Evolutionary conservation across 2,113 vertebrate species (phyloP).

Genomic region (Neolamprologus caudopunctatus): DNA sequence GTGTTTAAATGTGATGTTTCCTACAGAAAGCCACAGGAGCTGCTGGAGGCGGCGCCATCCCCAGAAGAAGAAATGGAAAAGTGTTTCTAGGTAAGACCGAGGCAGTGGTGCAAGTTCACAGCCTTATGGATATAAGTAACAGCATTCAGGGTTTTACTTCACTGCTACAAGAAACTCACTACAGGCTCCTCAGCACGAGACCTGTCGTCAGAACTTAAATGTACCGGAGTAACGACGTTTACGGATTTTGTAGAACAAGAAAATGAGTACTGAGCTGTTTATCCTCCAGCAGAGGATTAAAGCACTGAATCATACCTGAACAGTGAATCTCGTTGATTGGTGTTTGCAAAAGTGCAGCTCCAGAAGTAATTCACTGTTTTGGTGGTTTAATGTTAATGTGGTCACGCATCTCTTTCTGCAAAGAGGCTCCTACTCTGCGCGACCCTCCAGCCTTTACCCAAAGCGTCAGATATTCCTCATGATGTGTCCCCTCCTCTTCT

Average conservation of each 20-base stretch:
- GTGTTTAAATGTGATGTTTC: not conserved
- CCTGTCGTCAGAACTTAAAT: not conserved
- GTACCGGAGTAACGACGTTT: not conserved
- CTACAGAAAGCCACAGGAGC: conserved; percentile 91
- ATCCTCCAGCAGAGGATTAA: not conserved
- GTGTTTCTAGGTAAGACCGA: conserved; percentile 82
- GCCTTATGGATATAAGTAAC: not conserved
- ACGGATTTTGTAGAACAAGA: not conserved
- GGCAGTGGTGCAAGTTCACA: not conserved
- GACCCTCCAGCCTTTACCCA: conserved; percentile 2
- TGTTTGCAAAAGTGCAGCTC: not conserved
- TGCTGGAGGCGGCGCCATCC: conserved; percentile 86
- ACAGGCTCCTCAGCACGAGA: not conserved
- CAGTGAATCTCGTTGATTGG: not conserved
- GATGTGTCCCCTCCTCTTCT: conserved; percentile 1
- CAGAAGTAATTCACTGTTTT: not conserved
- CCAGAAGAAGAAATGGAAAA: conserved; percentile 88
- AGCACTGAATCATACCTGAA: not conserved
- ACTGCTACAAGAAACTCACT: not conserved
- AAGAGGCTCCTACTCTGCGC: not conserved
- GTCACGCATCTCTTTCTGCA: not conserved
- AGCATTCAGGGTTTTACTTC: not conserved
- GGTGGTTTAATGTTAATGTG: not conserved
- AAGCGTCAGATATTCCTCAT: conserved; percentile 50
- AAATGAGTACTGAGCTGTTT: not conserved